Conservation (phyloP, 2,888 invertebrate genomes). For the Epinotia demarniana region DNA sequence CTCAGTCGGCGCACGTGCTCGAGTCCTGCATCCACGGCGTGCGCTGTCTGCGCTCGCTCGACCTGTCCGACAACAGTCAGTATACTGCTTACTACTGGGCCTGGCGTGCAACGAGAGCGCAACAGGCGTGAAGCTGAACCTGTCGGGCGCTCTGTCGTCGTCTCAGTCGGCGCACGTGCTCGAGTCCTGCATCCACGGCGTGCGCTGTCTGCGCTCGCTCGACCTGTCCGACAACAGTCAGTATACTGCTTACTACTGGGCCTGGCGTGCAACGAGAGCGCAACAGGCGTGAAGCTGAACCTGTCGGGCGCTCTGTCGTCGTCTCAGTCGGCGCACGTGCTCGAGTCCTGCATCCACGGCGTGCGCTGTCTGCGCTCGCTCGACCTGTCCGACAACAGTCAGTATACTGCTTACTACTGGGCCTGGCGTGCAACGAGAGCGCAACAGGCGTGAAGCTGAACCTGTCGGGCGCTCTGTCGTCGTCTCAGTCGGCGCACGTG, state of each 20-base stretch:
- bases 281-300: slow-evolving; percentile 93
- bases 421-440: too few relatives aligned
- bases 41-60: slow-evolving; percentile 93
- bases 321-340: slow-evolving; percentile 94
- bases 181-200: too few relatives aligned
- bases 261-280: slow-evolving; percentile 96
- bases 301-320: slow-evolving; percentile 91
- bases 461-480: too few relatives aligned
- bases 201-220: too few relatives aligned
- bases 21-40: slow-evolving; percentile 97
- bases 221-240: too few relatives aligned
- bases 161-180: too few relatives aligned
- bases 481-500: too few relatives aligned
- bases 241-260: slow-evolving; percentile 96
- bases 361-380: slow-evolving; percentile 94
- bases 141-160: too few relatives aligned
- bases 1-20: slow-evolving; percentile 95
- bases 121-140: too few relatives aligned
- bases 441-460: too few relatives aligned
- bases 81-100: slow-evolving; percentile 51
- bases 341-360: slow-evolving; percentile 96
- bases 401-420: slow-evolving; percentile 65
- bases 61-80: slow-evolving; percentile 97
- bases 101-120: too few relatives aligned
- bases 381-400: slow-evolving; percentile 97